Evolutionary conservation across 2,113 vertebrate species (phyloP), one percentile per base, ranked within the genome.

Genomic region (Periophthalmus modestus): DNA sequence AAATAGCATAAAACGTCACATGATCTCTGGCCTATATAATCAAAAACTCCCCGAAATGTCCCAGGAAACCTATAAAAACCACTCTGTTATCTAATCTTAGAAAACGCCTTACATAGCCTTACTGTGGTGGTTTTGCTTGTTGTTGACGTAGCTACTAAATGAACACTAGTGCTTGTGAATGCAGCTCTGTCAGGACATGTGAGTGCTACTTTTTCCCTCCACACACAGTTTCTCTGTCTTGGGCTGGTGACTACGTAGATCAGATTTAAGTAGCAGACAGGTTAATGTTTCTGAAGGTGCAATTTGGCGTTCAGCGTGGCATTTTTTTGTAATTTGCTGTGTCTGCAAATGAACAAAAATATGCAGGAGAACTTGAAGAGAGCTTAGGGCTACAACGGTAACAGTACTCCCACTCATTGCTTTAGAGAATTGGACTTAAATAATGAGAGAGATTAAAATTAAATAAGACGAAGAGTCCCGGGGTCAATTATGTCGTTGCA

Each of bases 231-330:
- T 33, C 48, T 69, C 74, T 74, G 61, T 59, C 55, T 58, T 11
- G 19, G 33, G 70, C 55, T 73, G 73, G 62, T 72, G 66, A 66
- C 12, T 0, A 28, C 68, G 68, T 52, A 66, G 66, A 81, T 85
- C 66, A 68, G 65, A 13, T 39, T 62, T 50, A 82, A 57, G 23
- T 77, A 54, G 70, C 65, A 67, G 63, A 71, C 66, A 54, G 71
- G 55, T 58, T 66, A 52, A 57, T 39, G 72, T 76, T 47, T 74
- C 50, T 54, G 28, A 73, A 66, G 61, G 61, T 75, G 71, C 54
- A 57, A 52, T 73, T 15, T 3, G 36, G 74, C 18, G 2, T 54
- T 73, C 58, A 57, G 57, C n/a, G 2, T 24, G 33, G 71, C 14
- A 24, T 73, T 58, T 34, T 61, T 68, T 63, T 57, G 68, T 66